A percentile compares a stretch with the other conserved stretches of the same genome.
These are phyloP conservation scores for Drosophila kanapiae DNA, from an alignment of 1,140 invertebrate genomes.

Conservation along the genomic window DNA sequence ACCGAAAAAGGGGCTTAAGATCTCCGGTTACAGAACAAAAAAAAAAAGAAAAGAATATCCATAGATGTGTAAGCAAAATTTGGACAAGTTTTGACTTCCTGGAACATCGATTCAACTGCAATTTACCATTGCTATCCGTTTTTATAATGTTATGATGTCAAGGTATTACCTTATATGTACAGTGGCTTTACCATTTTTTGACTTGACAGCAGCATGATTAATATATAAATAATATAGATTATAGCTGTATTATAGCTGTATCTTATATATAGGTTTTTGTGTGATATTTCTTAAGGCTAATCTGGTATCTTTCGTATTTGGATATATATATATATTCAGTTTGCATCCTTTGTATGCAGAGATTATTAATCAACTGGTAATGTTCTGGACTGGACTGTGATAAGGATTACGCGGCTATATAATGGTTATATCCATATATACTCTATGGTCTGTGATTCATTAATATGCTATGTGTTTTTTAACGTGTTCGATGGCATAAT, in stretches of 20 bases:
- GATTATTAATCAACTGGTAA: too few species aligned
- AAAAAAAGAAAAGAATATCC: too few species aligned
- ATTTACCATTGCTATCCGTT: neutral
- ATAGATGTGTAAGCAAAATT: too few species aligned
- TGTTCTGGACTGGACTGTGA: neutral
- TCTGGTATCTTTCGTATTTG: neutral
- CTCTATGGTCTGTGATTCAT: too few species aligned
- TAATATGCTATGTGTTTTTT: too few species aligned
- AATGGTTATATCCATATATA: too few species aligned
- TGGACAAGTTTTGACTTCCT: neutral
- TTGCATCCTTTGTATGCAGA: too few species aligned
- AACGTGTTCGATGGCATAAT: too few species aligned
- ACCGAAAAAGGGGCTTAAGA: neutral
- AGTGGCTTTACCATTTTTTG: neutral
- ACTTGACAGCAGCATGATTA: neutral
- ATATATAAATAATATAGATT: neutral
- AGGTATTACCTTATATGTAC: neutral
- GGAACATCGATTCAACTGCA: slow-evolving; percentile 6
- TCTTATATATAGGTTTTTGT: neutral
- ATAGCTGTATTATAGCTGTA: neutral
- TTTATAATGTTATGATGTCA: too few species aligned
- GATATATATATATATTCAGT: neutral
- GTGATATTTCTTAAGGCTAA: neutral
- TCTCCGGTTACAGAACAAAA: neutral
- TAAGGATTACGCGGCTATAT: too few species aligned